Base-by-base conservation (phyloP, 2,797 vertebrate genomes). In the Pipistrellus pipistrellus region DNA sequence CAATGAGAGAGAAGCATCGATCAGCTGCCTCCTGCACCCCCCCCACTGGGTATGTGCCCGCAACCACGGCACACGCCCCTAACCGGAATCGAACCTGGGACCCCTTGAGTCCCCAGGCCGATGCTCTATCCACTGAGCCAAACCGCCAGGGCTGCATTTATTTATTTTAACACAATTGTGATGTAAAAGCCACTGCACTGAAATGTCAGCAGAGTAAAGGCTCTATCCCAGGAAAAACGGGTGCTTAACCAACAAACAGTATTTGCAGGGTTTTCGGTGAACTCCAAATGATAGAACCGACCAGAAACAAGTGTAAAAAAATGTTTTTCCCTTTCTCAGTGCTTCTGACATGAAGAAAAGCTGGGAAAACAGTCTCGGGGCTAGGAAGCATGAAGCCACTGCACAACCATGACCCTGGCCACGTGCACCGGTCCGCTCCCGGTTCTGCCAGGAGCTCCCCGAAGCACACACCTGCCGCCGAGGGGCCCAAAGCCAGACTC, bases 401-500 rank as follows among this genome's bases (percentile, higher is more conserved):
- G 17, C 14, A 7, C 7, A 8, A 55, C 21, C 8, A 1, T 71
- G 44, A 77, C 51, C 32, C 57, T 32, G 64, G 78, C 48, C 76
- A 64, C 2, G 2, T 55, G 85, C 0, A 3, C 46, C 73, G 64
- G 12, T 55, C 69, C 62, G 81, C 53, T 84, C 30, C 30, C 0
- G 0, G 9, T 81, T 89, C 76, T 66, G 32, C 53, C 20, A 8
- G 64, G 69, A 1, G 3, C 66, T 91, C 59, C 53, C 3, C 8
- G 53, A 92, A 91, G 68, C 46, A 38, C 15, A 10, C 4, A 12
- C 32, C 64, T 92, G 92, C 71, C 94, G 68, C 64, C n/a, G 23
- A 81, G 69, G 51, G 69, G 78, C 59, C 82, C 94, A 4, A 71
- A 92, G 94, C 85, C 81, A 95, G 95, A 44, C 59, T 85, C 87